Conservation (phyloP, 2,797 vertebrate genomes). For the Betta splendens region DNA sequence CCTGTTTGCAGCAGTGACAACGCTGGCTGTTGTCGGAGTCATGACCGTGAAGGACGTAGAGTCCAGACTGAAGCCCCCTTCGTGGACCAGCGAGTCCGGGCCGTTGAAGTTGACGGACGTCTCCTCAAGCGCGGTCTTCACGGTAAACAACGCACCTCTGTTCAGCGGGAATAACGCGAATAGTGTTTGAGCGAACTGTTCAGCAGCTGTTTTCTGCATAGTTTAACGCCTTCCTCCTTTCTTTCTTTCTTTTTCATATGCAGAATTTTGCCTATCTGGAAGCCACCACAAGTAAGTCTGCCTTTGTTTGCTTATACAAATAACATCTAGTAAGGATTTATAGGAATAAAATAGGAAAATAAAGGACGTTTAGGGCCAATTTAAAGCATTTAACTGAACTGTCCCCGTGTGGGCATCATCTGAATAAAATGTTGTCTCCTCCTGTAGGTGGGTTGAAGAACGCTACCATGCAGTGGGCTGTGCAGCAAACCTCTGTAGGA, state of each 20-base stretch:
- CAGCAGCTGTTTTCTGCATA: background rate
- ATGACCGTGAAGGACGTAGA: slow-evolving; percentile 17
- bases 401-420: background rate
- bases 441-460: slow-evolving; percentile 32
- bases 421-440: slow-evolving; percentile 38
- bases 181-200: fast-evolving
- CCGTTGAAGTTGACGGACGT: fast-evolving
- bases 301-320: background rate
- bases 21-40: slow-evolving; percentile 29
- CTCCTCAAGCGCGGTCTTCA: background rate
- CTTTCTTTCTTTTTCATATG: slow-evolving; percentile 49
- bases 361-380: too few species aligned
- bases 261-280: slow-evolving; percentile 54
- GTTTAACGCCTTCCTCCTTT: slow-evolving; percentile 14
- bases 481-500: background rate
- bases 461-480: slow-evolving; percentile 10
- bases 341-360: too few species aligned
- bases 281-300: slow-evolving; percentile 40
- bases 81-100: fast-evolving
- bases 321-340: background rate
- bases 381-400: background rate
- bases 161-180: background rate
- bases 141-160: slow-evolving; percentile 34
- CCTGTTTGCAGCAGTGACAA: slow-evolving; percentile 56
- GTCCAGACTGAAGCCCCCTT: background rate